Conservation (phyloP, 2,888 invertebrate genomes). For the Oxystoma pomonae region DNA sequence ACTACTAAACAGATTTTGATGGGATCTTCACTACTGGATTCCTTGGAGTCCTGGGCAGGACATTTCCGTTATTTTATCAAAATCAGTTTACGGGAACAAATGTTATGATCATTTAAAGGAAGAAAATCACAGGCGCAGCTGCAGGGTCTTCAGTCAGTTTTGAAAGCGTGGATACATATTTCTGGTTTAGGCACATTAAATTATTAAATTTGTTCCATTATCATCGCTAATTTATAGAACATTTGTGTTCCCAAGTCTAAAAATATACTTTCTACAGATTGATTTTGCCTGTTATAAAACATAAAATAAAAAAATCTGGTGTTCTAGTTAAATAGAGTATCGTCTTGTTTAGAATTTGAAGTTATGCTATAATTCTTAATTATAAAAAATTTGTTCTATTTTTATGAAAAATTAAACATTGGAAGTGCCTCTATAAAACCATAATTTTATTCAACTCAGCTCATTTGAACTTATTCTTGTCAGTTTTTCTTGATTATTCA, state of each 20-base stretch:
- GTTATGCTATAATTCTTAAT: neutral
- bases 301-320: neutral
- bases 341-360: neutral
- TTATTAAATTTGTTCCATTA: neutral
- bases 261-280: too few species aligned
- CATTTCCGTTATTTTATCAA: too few species aligned
- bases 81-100: too few species aligned
- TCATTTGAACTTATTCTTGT: conserved; percentile 22
- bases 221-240: neutral
- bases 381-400: neutral
- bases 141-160: too few species aligned
- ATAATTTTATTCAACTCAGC: conserved; percentile 17
- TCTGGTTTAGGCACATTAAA: neutral
- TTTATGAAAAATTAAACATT: neutral
- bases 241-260: neutral
- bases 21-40: too few species aligned
- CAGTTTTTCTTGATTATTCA: conserved; percentile 16
- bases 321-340: neutral
- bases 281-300: neutral
- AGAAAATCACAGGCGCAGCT: too few species aligned
- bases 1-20: too few species aligned
- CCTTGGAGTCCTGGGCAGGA: too few species aligned
- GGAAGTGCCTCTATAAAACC: neutral
- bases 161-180: too few species aligned
- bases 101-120: too few species aligned